Percentiles rank a stretch among this genome's conserved stretches.
phyloP scores from a whole-genome alignment of 30 jellyfish, hydroid and myxozoan species.

The Cassiopea andromeda region DNA sequence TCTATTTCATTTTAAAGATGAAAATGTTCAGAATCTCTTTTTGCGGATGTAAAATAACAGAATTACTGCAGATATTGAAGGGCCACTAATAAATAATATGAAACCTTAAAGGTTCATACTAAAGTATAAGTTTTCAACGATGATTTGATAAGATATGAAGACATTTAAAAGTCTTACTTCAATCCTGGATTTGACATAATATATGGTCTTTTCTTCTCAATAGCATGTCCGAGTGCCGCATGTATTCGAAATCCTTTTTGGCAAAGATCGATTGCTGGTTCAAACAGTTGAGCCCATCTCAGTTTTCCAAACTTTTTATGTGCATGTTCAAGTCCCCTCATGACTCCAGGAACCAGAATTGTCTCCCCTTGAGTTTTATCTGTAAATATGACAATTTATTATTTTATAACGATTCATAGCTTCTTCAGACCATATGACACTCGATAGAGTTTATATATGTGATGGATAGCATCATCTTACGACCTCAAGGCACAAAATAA shows the following conservation, averaged over 20 bases:
- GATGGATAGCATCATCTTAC: neutral
- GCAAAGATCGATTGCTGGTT: slow-evolving; percentile 92
- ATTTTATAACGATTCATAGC: too few species aligned
- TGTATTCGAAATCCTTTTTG: slow-evolving; percentile 87
- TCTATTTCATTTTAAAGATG: too few species aligned
- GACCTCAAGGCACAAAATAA: neutral
- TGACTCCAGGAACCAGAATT: slow-evolving; percentile 98
- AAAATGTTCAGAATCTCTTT: too few species aligned
- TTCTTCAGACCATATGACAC: too few species aligned
- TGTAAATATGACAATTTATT: neutral
- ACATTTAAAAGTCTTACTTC: slow-evolving; percentile 54
- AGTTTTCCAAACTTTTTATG: slow-evolving; percentile 93
- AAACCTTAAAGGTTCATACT: too few species aligned
- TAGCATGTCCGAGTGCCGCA: slow-evolving; percentile 89
- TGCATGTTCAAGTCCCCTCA: slow-evolving; percentile 93
- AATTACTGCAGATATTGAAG: too few species aligned
- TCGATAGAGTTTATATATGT: neutral
- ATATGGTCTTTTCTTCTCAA: slow-evolving; percentile 86
- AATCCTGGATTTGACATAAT: slow-evolving; percentile 86
- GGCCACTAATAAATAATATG: too few species aligned
- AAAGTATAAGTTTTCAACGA: too few species aligned
- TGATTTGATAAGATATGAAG: too few species aligned
- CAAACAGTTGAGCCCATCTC: slow-evolving; percentile 89
- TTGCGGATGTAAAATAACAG: too few species aligned
- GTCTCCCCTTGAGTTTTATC: slow-evolving; percentile 99